Evolutionary conservation across 2,888 invertebrate species (phyloP).

Genomic region (Thera britannica): DNA sequence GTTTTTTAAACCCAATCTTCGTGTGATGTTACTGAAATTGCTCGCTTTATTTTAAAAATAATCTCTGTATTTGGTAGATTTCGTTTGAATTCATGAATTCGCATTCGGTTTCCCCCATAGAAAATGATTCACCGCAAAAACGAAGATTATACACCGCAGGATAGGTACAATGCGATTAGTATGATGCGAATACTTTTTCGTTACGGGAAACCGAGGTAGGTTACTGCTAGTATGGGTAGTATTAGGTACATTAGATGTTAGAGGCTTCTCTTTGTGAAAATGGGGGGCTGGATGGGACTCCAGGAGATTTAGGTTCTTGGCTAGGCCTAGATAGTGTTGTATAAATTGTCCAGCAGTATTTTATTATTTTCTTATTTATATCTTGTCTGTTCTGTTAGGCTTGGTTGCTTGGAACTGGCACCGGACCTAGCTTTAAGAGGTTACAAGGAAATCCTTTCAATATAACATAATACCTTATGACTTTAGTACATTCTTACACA

Average conservation of each 20-base stretch:
- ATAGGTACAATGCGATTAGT: background rate
- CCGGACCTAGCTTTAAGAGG: too few species aligned
- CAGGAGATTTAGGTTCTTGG: too few species aligned
- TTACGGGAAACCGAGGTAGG: background rate
- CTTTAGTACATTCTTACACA: too few species aligned
- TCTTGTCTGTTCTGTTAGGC: too few species aligned
- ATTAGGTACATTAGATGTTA: background rate
- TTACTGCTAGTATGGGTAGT: too few species aligned
- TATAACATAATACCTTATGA: too few species aligned
- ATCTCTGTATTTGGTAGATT: background rate
- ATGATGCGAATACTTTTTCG: background rate
- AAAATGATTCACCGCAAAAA: background rate
- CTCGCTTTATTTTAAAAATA: background rate
- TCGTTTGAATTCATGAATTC: background rate
- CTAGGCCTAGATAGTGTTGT: too few species aligned
- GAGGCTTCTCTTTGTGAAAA: background rate
- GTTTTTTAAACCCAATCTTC: slow-evolving; percentile 61
- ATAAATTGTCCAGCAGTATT: too few species aligned
- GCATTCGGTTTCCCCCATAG: background rate
- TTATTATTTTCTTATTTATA: too few species aligned
- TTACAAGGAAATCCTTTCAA: too few species aligned
- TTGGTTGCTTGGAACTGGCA: too few species aligned
- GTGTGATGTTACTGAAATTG: slow-evolving; percentile 12
- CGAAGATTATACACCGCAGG: background rate
- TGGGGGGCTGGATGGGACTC: background rate